Evolutionary conservation across 2,797 vertebrate species (phyloP).

Genomic region (Melanotaenia nigrans): DNA sequence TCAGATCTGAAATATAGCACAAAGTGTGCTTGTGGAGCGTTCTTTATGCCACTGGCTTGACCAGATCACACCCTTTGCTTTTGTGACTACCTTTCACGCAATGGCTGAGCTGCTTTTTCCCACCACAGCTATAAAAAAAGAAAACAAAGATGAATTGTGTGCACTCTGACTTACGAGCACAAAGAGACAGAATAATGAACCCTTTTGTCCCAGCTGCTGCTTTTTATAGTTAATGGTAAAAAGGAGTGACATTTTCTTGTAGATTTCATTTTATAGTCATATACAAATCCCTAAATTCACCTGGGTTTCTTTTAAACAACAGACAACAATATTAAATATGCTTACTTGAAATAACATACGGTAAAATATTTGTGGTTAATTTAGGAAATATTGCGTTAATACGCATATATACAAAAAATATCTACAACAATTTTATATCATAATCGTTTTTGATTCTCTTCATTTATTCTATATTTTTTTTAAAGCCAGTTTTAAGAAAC

Average conservation of each 20-base stretch:
- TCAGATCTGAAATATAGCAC: constrained; percentile 26
- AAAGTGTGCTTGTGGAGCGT: constrained; percentile 35
- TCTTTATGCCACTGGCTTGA: constrained; percentile 66
- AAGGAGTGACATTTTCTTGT: background rate
- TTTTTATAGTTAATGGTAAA: constrained; percentile 8
- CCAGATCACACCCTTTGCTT: constrained; percentile 76
- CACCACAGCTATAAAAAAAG: constrained; percentile 86
- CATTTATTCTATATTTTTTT: background rate
- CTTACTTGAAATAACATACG: background rate
- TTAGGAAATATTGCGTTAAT: background rate
- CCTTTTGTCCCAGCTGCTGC: constrained; percentile 21
- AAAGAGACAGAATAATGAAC: constrained; percentile 38
- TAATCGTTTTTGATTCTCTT: no score
- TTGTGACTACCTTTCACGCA: constrained; percentile 80
- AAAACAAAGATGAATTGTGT: constrained; percentile 73
- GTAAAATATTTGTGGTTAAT: background rate
- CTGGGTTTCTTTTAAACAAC: background rate
- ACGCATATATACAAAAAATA: background rate
- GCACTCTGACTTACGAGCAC: constrained; percentile 40
- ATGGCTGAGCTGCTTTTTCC: constrained; percentile 80
- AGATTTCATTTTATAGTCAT: background rate
- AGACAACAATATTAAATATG: background rate
- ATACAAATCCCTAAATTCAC: background rate
- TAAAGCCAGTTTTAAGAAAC: background rate
- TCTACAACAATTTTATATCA: background rate